phyloP scores from a whole-genome alignment of 2,888 invertebrate genomes.

The Lampropteryx suffumata region DNA sequence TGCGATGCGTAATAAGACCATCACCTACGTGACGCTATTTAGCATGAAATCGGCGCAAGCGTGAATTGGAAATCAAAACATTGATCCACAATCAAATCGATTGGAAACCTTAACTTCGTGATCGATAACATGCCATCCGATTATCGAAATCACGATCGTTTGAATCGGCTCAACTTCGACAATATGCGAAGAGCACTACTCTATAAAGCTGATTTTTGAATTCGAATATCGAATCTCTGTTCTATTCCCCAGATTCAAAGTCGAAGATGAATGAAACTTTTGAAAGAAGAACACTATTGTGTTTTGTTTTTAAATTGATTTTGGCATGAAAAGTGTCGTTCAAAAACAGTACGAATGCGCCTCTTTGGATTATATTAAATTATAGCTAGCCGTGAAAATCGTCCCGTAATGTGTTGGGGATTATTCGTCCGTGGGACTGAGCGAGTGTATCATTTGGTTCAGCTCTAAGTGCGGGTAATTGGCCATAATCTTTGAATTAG shows the following conservation, averaged over 20 bases:
- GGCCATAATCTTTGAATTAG: conserved; percentile 76
- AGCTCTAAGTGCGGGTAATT: conserved; percentile 71
- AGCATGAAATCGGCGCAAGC: conserved; percentile 76
- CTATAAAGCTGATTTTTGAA: conserved; percentile 39
- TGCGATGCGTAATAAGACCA: conserved; percentile 60
- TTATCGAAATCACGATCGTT: conserved; percentile 79
- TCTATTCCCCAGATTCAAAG: conserved; percentile 38
- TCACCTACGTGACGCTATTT: conserved; percentile 79
- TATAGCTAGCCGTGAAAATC: conserved; percentile 82
- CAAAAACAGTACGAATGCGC: conserved; percentile 59
- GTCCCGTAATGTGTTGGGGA: conserved; percentile 79
- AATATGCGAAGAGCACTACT: conserved; percentile 34
- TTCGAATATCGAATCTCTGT: conserved; percentile 47
- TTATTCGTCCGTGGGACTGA: conserved; percentile 75
- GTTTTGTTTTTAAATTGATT: conserved; percentile 38
- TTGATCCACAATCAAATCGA: conserved; percentile 77
- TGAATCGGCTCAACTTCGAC: conserved; percentile 46
- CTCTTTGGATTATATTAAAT: conserved; percentile 83
- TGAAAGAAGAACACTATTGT: conserved; percentile 22
- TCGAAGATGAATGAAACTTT: conserved; percentile 12
- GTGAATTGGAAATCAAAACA: conserved; percentile 83
- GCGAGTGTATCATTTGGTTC: conserved; percentile 73
- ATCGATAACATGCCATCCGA: conserved; percentile 77
- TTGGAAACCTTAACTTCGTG: conserved; percentile 77
- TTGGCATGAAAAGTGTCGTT: conserved; percentile 41